Conservation (phyloP, 2,888 invertebrate genomes). For the Leucoptera coffeella region DNA sequence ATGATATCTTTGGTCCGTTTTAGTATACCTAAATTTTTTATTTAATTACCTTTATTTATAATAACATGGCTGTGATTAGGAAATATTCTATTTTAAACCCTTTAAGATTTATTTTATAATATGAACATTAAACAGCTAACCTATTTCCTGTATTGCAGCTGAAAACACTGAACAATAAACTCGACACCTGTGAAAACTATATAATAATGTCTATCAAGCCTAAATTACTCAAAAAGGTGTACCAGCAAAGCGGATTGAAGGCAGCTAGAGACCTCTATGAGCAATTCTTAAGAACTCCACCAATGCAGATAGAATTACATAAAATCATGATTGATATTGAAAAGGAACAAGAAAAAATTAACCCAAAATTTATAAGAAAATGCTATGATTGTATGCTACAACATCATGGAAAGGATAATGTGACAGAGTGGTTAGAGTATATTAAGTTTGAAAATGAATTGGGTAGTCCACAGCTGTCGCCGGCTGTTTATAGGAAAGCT, state of each 20-base stretch:
- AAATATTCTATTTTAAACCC: too few species aligned
- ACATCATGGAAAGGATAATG: slow-evolving; percentile 60
- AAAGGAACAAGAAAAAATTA: slow-evolving; percentile 26
- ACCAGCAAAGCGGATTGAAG: slow-evolving; percentile 38
- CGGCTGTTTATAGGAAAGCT: slow-evolving; percentile 57
- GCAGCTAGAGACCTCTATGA: slow-evolving; percentile 58
- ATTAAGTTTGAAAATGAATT: slow-evolving; percentile 62
- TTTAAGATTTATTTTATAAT: too few species aligned
- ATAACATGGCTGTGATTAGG: too few species aligned
- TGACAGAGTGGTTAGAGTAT: slow-evolving; percentile 68
- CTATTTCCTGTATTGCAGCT: slow-evolving; percentile 36
- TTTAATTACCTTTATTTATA: too few species aligned
- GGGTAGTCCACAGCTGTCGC: slow-evolving; percentile 51
- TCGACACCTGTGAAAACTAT: slow-evolving; percentile 38
- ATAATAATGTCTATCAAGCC: slow-evolving; percentile 52
- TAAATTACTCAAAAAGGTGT: slow-evolving; percentile 55
- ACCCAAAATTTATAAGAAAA: slow-evolving; percentile 45
- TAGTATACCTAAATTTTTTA: not conserved
- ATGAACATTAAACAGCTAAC: too few species aligned
- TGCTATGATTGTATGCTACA: slow-evolving; percentile 57
- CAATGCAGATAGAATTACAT: slow-evolving; percentile 56
- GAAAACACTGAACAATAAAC: slow-evolving; percentile 22
- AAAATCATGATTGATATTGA: slow-evolving; percentile 57
- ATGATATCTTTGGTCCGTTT: not conserved
- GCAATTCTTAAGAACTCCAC: slow-evolving; percentile 50